phyloP scores from a whole-genome alignment of 1,140 invertebrate genomes.

The Pseudachorutes palmiensis region DNA sequence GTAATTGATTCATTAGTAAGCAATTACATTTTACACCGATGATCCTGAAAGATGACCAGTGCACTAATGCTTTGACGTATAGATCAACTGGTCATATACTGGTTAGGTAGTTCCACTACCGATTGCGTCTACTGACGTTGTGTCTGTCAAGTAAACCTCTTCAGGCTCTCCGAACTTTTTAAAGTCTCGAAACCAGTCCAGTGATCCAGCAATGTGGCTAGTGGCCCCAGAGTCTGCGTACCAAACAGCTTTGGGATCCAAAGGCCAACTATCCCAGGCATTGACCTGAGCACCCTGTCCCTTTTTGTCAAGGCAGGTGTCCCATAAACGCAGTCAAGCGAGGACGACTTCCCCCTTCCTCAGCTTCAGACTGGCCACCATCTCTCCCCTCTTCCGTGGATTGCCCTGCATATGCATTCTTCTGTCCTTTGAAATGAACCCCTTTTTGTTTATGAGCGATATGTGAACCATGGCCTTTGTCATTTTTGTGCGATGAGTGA shows the following conservation, averaged over 20 bases:
- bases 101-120: not conserved
- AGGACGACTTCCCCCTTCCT: not conserved
- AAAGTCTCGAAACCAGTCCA: constrained; percentile 4
- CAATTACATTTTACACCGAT: too few relatives aligned
- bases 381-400: too few relatives aligned
- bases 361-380: not conserved
- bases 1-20: too few relatives aligned
- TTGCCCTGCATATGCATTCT: too few relatives aligned
- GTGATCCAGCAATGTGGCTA: not conserved
- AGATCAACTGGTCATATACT: too few relatives aligned
- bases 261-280: not conserved
- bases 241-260: constrained; percentile 3
- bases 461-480: too few relatives aligned
- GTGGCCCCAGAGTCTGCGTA: constrained; percentile 18
- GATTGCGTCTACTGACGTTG: not conserved
- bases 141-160: not conserved
- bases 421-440: too few relatives aligned
- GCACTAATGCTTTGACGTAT: too few relatives aligned
- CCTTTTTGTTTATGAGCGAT: too few relatives aligned
- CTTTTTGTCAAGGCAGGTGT: not conserved
- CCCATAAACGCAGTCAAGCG: constrained; percentile 1
- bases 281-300: not conserved
- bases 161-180: not conserved
- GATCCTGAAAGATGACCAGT: too few relatives aligned
- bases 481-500: too few relatives aligned